Evolutionary conservation across 2,113 vertebrate genomes (phyloP).

Genomic region (Noturus placidus): DNA sequence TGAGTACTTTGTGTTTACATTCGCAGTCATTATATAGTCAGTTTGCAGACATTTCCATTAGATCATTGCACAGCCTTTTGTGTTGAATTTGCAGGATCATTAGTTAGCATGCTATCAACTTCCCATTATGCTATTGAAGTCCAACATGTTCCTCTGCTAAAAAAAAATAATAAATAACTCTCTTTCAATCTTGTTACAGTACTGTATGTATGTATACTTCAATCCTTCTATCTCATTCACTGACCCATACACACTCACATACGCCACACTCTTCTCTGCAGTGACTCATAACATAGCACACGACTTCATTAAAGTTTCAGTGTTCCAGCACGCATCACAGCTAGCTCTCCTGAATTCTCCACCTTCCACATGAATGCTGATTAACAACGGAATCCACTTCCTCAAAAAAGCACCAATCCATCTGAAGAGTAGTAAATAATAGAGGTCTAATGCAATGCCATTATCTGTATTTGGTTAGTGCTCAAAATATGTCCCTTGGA

Average conservation of each 20-base stretch:
- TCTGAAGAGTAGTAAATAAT: not conserved
- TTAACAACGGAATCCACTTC: not conserved
- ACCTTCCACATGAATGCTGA: not conserved
- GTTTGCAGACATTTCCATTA: not conserved
- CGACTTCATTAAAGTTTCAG: slow-evolving; percentile 39
- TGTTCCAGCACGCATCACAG: not conserved
- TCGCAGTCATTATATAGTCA: not conserved
- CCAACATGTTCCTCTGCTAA: not conserved
- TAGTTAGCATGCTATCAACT: not conserved
- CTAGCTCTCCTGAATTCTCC: not conserved
- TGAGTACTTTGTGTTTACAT: not conserved
- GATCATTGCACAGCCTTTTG: not conserved
- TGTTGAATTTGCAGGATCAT: not conserved
- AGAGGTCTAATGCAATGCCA: not conserved
- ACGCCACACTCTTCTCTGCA: slow-evolving; percentile 12
- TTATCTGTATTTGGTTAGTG: not conserved
- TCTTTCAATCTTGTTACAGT: not conserved
- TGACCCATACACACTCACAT: not conserved
- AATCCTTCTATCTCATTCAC: not conserved
- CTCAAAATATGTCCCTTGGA: not conserved
- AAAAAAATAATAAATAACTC: not conserved
- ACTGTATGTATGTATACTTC: not conserved
- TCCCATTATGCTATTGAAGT: not conserved
- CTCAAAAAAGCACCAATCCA: not conserved
- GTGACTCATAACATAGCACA: not conserved